Evolutionary conservation across 2,888 invertebrate species (phyloP).

Genomic region (Listrodromus nycthemerus): DNA sequence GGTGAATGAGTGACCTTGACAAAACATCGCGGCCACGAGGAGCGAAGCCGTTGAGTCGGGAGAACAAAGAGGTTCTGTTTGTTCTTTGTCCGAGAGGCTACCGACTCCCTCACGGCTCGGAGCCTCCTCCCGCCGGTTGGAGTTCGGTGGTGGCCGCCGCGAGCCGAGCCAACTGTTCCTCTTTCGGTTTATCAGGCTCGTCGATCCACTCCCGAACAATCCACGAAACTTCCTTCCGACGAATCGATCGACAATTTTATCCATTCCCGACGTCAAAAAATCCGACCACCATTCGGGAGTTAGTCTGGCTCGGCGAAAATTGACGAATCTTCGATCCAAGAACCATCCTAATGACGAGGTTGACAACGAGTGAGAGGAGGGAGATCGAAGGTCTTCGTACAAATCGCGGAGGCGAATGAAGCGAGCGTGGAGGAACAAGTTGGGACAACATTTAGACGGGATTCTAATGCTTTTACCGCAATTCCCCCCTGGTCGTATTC

Average conservation of each 20-base stretch:
- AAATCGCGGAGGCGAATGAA: constrained; percentile 28
- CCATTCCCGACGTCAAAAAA: neutral
- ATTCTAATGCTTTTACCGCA: constrained; percentile 68
- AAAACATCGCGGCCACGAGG: constrained; percentile 83
- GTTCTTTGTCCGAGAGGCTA: constrained; percentile 81
- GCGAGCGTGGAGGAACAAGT: constrained; percentile 64
- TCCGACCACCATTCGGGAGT: neutral
- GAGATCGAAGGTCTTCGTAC: constrained; percentile 4
- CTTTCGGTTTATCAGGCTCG: constrained; percentile 58
- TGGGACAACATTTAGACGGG: constrained; percentile 70
- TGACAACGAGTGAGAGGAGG: no score
- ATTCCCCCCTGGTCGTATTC: constrained; percentile 52
- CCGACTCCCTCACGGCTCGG: constrained; percentile 35
- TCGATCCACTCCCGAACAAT: constrained; percentile 61
- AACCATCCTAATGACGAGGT: no score
- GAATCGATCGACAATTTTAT: constrained; percentile 8
- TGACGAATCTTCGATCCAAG: no score
- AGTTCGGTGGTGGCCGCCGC: neutral
- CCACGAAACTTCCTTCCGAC: constrained; percentile 9
- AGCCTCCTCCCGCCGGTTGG: constrained; percentile 66
- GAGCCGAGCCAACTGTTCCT: constrained; percentile 27
- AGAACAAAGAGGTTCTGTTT: constrained; percentile 84
- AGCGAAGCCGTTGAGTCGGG: constrained; percentile 82
- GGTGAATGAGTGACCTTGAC: constrained; percentile 83
- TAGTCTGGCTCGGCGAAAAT: no score